Base-by-base conservation (phyloP, 2,797 vertebrate species). In the Sus cebifrons region DNA sequence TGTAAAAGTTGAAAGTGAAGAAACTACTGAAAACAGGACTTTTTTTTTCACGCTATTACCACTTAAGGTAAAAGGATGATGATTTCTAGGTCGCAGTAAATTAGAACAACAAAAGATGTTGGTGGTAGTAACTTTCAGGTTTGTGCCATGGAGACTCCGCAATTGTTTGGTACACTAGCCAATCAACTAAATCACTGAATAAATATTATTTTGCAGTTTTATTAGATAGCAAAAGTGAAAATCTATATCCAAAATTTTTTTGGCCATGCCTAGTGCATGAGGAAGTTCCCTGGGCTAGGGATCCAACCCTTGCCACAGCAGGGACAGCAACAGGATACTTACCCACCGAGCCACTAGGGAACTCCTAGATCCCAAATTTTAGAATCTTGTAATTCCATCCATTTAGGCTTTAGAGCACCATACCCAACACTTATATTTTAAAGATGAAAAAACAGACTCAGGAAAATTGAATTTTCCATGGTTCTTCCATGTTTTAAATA, bases 41-140 rank as follows among this genome's bases (percentile, higher is more conserved):
- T 54, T 71, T 86, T 87, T 87, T 71, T 73, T 56, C 56, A 68
- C 5, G 40, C 29, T 6, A 23, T 70, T 86, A 2, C 11, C 20
- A 17, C 79, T 86, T 52, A 52, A 78, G 20, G 23, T 81, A 73
- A 93, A 81, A 73, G 23, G 20, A 21, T 86, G 73, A 93, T 73
- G n/a, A 73, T 64, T 86, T 87, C 40, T 54, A n/a, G 64, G 67
- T 54, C 65, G 71, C 14, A 71, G 56, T 73, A 93, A 81, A 54
- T 73, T 81, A 87, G 9, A 87, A 40, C 25, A 32, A 67, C 8
- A 49, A 93, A 92, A 52, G 79, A 64, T n/a, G 2, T 81, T 70
- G 6, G 54, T 92, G 44, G 60, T 64, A 71, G 54, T 79, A 64
- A n/a, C 25, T 65, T 64, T 81, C 44, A 79, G 40, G 40, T 56